Evolutionary conservation across 2,888 invertebrate species (phyloP).

Genomic region (Tuta absoluta): DNA sequence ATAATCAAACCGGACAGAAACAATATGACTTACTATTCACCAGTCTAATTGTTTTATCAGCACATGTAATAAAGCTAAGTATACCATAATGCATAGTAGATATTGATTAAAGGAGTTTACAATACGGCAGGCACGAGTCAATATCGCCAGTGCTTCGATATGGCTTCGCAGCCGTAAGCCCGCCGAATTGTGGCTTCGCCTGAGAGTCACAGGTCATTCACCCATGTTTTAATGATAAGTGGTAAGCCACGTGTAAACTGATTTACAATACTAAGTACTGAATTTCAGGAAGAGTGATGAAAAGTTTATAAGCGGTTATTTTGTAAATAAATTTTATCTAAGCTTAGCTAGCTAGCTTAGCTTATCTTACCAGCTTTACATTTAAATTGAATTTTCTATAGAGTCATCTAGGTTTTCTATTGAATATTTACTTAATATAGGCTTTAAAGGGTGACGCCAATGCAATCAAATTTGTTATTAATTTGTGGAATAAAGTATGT

Average conservation of each 20-base stretch:
- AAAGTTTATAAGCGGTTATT: too few relatives aligned
- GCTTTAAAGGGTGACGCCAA: not conserved
- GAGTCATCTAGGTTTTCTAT: not conserved
- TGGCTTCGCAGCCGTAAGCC: slow-evolving; percentile 67
- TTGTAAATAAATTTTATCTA: too few relatives aligned
- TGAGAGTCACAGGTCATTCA: slow-evolving; percentile 47
- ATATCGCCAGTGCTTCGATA: slow-evolving; percentile 53
- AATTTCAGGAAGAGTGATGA: not conserved
- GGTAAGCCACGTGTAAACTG: slow-evolving; percentile 12
- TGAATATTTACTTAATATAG: not conserved
- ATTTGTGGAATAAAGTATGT: not conserved
- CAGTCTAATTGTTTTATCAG: not conserved
- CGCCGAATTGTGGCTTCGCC: slow-evolving; percentile 70
- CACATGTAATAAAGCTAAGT: slow-evolving; percentile 1
- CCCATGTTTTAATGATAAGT: slow-evolving; percentile 30
- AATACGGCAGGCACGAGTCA: slow-evolving; percentile 47
- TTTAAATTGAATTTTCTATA: slow-evolving; percentile 8
- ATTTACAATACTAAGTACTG: not conserved
- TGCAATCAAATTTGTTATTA: not conserved
- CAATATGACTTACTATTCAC: not conserved
- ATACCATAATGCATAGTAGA: slow-evolving; percentile 4
- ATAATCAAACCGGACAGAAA: not conserved
- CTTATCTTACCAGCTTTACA: slow-evolving; percentile 1
- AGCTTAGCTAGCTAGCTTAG: too few relatives aligned
- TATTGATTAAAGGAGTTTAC: slow-evolving; percentile 13